Conservation (phyloP, 2,888 invertebrate genomes). For the Macrophya annulata region DNA sequence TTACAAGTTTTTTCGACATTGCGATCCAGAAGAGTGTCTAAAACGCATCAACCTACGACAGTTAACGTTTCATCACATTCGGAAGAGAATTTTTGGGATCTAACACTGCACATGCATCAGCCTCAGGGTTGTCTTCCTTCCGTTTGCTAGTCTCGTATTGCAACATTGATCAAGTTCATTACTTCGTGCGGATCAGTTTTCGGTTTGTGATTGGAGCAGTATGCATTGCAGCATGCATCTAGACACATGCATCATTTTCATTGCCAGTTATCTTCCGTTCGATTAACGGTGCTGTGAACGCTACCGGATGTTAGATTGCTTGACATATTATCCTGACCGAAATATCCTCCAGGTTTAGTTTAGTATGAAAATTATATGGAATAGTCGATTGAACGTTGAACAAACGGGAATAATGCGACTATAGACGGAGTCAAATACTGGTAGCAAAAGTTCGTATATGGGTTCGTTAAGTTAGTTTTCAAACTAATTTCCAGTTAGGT, state of each 20-base stretch:
- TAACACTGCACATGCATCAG: too few species aligned
- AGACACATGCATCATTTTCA: constrained; percentile 18
- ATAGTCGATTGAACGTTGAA: background rate
- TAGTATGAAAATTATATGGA: background rate
- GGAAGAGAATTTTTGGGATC: too few species aligned
- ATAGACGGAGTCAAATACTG: background rate
- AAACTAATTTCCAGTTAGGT: background rate
- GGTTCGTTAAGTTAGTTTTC: constrained; percentile 7
- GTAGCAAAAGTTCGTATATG: background rate
- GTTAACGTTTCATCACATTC: too few species aligned
- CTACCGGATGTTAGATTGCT: constrained; percentile 18
- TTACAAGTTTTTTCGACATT: too few species aligned
- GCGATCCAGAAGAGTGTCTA: too few species aligned
- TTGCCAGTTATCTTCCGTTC: background rate
- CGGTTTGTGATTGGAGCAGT: background rate
- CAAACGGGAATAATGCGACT: background rate
- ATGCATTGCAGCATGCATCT: background rate
- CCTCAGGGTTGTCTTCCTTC: too few species aligned
- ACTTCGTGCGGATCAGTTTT: background rate
- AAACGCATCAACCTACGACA: too few species aligned
- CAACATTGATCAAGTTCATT: background rate
- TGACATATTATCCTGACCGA: constrained; percentile 3
- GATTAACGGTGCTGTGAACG: background rate
- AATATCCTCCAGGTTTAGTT: background rate
- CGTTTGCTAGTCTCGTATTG: too few species aligned